Evolutionary conservation across 2,888 invertebrate species (phyloP), one percentile per base, ranked within the genome.

Genomic region (Noctua comes): DNA sequence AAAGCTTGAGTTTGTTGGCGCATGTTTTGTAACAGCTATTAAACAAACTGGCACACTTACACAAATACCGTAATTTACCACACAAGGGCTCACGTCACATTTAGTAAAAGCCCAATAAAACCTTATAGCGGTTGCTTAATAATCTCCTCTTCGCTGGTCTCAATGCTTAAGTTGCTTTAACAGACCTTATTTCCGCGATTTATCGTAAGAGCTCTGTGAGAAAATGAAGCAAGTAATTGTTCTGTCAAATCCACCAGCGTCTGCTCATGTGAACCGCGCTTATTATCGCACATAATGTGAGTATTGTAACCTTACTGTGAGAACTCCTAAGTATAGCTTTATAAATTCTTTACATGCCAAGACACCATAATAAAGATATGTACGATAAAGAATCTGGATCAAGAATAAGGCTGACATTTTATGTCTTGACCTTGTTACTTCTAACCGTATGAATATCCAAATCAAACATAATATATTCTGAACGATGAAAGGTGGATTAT

Each of bases 191-290:
- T 94, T 93, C 93, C 92, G 91, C 91, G 90, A 91, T 91, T 91
- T 90, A 92, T 93, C 89, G 88, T 89, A 86, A 92, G 88, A 83
- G 73, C 86, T 89, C 88, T 92, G 91, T 94, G 95, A 93, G 95
- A 96, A 95, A 93, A 92, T 90, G 85, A 90, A 88, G 21, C 66
- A 76, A 86, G 91, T 93, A 92, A 95, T 95, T 95, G 95, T 95
- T 94, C 92, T 91, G 91, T 93, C 93, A 93, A 94, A 93, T 90
- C 87, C 90, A 90, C 87, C 88, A 86, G 82, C 87, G 76, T 72
- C 86, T 89, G 86, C 88, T 91, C 93, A 92, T 95, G 94, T 92
- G 95, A 95, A 95, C 91, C 84, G 80, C 87, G 88, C 92, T 91
- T 93, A 93, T 94, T 94, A 93, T 90, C 88, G 82, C 82, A 86